Base-by-base conservation (phyloP, 2,797 vertebrate species). In the Pagetopsis macropterus region DNA sequence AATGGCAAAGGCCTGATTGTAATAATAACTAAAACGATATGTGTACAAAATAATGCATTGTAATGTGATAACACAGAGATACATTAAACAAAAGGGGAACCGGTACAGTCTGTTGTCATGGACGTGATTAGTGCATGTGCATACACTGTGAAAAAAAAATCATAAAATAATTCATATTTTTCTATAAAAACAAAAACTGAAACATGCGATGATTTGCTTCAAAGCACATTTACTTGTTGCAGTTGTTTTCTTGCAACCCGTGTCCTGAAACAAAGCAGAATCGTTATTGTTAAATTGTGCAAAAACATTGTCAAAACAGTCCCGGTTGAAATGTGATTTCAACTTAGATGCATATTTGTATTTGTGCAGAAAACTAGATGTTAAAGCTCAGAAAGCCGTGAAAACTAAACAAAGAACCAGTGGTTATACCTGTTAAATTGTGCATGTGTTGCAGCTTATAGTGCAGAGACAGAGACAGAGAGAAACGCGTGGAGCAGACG, bases 401-500 rank as follows among this genome's bases (percentile, higher is more conserved):
- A 7, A 1, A 21, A 17, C 16, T 12, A 8, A 43, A 15, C 14
- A 27, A 40, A 37, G 33, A 37, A 48, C 1, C 14, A 37, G 7
- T 51, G 2, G n/a, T 52, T 72, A 21, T 6, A 69, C 21, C 14
- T 50, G 52, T 67, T 61, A 33, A 33, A 65, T 48, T 11, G 19
- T 12, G 16, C 49, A 9, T 4, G 49, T 68, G 74, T 64, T 48
- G 54, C 68, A 27, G 68, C 56, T 27, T 45, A 27, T 40, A 1
- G 72, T 57, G 84, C 72, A 65, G 72, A 51, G 65, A 52, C 76
- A 67, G 77, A 69, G 83, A 78, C 71, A 76, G 76, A 37, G 33
- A 37, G 33, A 37, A 37, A 37, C 9, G 33, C 33, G 33, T 72
- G 66, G 79, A 90, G 82, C 79, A 87, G 78, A 88, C 83, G 72